These are phyloP conservation scores for Gobius niger DNA, from an alignment of 2,113 vertebrate genomes.

Conservation along the genomic window DNA sequence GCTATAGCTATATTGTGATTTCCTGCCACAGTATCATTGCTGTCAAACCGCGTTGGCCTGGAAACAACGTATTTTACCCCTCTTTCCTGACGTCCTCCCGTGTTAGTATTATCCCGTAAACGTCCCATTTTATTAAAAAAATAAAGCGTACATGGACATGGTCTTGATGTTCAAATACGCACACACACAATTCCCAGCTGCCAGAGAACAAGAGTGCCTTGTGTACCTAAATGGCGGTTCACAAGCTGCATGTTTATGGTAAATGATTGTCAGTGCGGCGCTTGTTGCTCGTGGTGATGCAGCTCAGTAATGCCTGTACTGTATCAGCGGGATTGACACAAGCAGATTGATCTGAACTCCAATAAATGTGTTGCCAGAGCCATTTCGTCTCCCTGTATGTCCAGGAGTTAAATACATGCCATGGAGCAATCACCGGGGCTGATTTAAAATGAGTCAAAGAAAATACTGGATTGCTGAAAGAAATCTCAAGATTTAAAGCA, in stretches of 20 bases:
- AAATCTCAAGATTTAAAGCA: too few species aligned
- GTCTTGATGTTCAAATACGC: conserved; percentile 2
- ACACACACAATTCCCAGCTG: conserved; percentile 18
- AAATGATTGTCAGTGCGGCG: conserved; percentile 45
- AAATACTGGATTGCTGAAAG: not conserved
- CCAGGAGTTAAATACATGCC: conserved; percentile 34
- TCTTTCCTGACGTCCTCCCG: too few species aligned
- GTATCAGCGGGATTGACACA: conserved; percentile 48
- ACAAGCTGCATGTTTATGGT: conserved; percentile 22
- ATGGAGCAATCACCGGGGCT: conserved; percentile 14
- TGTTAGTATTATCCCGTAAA: too few species aligned
- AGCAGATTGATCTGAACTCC: conserved; percentile 51
- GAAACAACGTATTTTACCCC: too few species aligned
- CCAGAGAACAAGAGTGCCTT: conserved; percentile 6
- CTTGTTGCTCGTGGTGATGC: conserved; percentile 28
- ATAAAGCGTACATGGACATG: too few species aligned
- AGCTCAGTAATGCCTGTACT: conserved; percentile 21
- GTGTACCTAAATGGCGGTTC: conserved; percentile 31
- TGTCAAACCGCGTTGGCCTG: too few species aligned
- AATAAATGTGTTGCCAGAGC: conserved; percentile 49
- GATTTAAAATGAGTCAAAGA: conserved; percentile 28
- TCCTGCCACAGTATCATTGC: too few species aligned
- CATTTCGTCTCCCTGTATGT: conserved; percentile 25
- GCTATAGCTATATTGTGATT: too few species aligned
- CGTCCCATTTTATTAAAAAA: too few species aligned